Percentiles rank a stretch among this genome's conserved stretches.
phyloP scores from a whole-genome alignment of 2,797 vertebrate genomes.

The Pipistrellus kuhlii region DNA sequence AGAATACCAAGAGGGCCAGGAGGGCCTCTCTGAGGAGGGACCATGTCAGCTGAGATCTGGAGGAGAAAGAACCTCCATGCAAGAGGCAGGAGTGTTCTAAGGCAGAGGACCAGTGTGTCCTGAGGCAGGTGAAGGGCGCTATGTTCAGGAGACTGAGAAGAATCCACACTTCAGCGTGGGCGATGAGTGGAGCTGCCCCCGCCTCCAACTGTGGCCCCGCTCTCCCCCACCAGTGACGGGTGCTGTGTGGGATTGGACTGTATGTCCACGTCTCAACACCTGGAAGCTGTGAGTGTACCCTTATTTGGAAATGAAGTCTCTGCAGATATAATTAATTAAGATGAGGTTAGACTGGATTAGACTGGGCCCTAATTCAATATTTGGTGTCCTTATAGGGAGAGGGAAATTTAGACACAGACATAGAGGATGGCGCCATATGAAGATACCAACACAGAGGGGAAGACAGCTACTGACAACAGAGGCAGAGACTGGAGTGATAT shows the following conservation, averaged over 20 bases:
- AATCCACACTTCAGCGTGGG: fast-evolving
- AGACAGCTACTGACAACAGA: neutral
- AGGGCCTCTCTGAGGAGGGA: neutral
- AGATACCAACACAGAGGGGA: too few species aligned
- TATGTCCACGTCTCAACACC: fast-evolving
- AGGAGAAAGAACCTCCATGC: neutral
- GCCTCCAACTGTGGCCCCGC: too few species aligned
- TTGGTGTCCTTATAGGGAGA: neutral
- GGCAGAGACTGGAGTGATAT: neutral
- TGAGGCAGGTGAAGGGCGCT: too few species aligned
- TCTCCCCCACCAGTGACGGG: fast-evolving
- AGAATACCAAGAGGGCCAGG: neutral
- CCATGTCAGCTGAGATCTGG: neutral
- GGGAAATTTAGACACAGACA: neutral
- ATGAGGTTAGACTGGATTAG: neutral
- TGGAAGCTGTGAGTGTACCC: neutral
- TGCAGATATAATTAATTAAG: neutral
- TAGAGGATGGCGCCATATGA: neutral
- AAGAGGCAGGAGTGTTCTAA: neutral
- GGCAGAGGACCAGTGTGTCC: neutral
- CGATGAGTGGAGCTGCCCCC: fast-evolving
- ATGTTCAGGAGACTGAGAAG: neutral
- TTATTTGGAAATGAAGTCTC: neutral
- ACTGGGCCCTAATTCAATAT: neutral
- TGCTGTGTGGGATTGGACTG: neutral